Base-by-base conservation (phyloP, 2,113 vertebrate species). In the Nothobranchius kuhntae region DNA sequence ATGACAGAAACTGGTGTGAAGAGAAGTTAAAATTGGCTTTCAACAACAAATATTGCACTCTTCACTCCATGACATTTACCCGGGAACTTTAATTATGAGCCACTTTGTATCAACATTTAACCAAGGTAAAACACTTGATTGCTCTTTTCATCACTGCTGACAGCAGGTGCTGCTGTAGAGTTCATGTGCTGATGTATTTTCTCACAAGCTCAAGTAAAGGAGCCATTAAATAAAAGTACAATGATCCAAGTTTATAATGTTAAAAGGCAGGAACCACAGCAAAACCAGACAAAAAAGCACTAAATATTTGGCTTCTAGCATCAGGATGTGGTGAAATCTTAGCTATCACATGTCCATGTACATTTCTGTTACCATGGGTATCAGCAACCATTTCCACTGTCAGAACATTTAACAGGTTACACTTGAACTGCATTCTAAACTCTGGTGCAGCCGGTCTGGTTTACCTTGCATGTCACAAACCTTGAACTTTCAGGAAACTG, bases 311-410 rank as follows among this genome's bases (percentile, higher is more conserved):
- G 24, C 51, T 47, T 42, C 13, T 30, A 13, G 38, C 53, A 61
- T 65, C 38, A 30, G 30, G 30, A 30, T 30, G 30, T 54, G 60
- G 44, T 60, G 74, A 60, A 59, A 62, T 9, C 57, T 35, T 48
- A 42, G 42, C 5, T 9, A 6, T 35, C 42, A 10, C 15, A 48
- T 6, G 26, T 68, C 40, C 26, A 40, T 58, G 53, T 55, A 5
- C 35, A 38, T 40, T 5, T 1, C 13, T 60, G 60, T 68, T 61
- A 8, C 48, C 42, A 60, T 12, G 47, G 65, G 70, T 52, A 58
- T 56, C 38, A 75, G 55, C 55, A 35, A 46, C 46, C 42, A 59
- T 48, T 57, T 52, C 14, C 56, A 55, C 30, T 2, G 53, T 45
- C 47, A 47, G 30, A 2, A 15, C 40, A n/a, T 40, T 57, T n/a